phyloP scores from a whole-genome alignment of 2,113 vertebrate species.

The Crotalus horridus region DNA sequence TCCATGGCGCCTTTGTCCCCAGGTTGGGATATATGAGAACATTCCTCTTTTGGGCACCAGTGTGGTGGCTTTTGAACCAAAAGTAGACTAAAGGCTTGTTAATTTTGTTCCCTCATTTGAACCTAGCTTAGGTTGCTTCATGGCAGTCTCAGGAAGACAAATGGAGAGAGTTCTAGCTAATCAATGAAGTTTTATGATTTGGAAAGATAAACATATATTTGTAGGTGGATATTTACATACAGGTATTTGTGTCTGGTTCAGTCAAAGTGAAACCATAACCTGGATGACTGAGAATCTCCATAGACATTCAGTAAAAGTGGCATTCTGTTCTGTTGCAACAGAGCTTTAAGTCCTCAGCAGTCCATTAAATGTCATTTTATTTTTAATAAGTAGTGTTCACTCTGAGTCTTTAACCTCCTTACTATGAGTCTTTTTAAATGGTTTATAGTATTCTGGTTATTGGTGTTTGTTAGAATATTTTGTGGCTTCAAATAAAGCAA shows the following conservation, averaged over 20 bases:
- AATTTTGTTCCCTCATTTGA: slow-evolving; percentile 18
- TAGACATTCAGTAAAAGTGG: slow-evolving; percentile 13
- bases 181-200: background rate
- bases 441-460: slow-evolving; percentile 44
- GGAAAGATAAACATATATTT: background rate
- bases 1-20: slow-evolving; percentile 12
- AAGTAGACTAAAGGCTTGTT: background rate
- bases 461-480: slow-evolving; percentile 62
- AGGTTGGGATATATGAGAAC: slow-evolving; percentile 3
- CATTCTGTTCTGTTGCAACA: slow-evolving; percentile 27
- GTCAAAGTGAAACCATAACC: background rate
- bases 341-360: slow-evolving; percentile 30
- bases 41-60: slow-evolving; percentile 1
- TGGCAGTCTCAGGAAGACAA: background rate
- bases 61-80: slow-evolving; percentile 13
- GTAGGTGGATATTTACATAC: background rate
- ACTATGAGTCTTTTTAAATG: slow-evolving; percentile 54
- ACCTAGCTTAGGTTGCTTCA: background rate
- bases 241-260: slow-evolving; percentile 17
- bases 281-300: too few relatives aligned
- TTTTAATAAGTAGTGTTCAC: slow-evolving; percentile 36
- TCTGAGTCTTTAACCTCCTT: slow-evolving; percentile 24
- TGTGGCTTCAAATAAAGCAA: slow-evolving; percentile 46
- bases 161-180: background rate
- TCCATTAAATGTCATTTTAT: slow-evolving; percentile 16